A percentile compares a stretch with the other conserved stretches of the same genome.
phyloP scores from a whole-genome alignment of 2,888 invertebrate species.

The Tiphia femorata region DNA sequence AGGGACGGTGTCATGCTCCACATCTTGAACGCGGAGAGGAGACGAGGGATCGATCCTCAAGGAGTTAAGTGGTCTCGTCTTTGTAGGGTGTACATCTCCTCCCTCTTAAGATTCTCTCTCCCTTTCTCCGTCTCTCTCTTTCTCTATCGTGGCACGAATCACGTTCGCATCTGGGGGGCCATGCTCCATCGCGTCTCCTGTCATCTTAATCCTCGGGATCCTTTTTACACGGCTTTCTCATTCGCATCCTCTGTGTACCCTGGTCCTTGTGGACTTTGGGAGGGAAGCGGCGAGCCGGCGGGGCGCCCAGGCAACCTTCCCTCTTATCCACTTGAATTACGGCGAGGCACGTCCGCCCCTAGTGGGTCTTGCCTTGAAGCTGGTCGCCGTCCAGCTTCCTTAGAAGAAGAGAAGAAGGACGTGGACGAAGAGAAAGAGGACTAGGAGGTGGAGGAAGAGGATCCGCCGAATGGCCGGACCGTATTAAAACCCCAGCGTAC shows the following conservation, averaged over 20 bases:
- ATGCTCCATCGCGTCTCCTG: constrained; percentile 47
- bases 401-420: constrained; percentile 5
- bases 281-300: constrained; percentile 11
- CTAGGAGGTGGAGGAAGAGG: constrained; percentile 34
- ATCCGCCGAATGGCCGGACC: constrained; percentile 31
- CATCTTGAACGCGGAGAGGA: too few species aligned
- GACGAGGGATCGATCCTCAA: constrained; percentile 42
- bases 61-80: constrained; percentile 43
- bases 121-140: too few species aligned
- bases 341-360: constrained; percentile 56
- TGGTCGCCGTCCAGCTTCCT: constrained; percentile 48
- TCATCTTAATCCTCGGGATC: constrained; percentile 56
- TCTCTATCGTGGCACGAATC: constrained; percentile 41
- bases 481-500: constrained; percentile 50
- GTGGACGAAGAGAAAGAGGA: too few species aligned
- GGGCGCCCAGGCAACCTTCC: constrained; percentile 42
- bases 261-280: constrained; percentile 47
- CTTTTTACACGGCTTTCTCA: constrained; percentile 54
- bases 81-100: constrained; percentile 33
- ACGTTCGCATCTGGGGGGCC: constrained; percentile 40
- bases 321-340: constrained; percentile 61
- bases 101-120: constrained; percentile 12
- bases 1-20: too few species aligned
- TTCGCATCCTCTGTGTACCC: constrained; percentile 49
- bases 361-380: constrained; percentile 38